Evolutionary conservation across 2,797 vertebrate species (phyloP).

Genomic region (Xiphophorus birchmanni): DNA sequence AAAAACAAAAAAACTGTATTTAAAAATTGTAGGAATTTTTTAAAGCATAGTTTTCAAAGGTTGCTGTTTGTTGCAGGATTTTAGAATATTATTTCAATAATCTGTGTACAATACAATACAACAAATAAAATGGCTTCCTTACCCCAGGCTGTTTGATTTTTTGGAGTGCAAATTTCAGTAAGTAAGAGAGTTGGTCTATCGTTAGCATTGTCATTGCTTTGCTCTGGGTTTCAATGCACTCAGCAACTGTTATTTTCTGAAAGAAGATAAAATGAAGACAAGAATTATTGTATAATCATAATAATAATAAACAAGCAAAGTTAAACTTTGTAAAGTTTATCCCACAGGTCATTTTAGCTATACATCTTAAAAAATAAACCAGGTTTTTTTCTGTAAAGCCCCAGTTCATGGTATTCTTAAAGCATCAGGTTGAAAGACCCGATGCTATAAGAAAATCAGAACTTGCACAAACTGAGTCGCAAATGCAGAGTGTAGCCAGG

Average conservation of each 20-base stretch:
- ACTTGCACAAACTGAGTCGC: neutral
- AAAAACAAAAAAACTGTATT: neutral
- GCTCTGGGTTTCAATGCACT: slow-evolving; percentile 99
- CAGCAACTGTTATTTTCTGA: slow-evolving; percentile 98
- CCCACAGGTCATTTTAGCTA: neutral
- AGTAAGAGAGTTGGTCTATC: slow-evolving; percentile 95
- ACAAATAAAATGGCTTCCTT: slow-evolving; percentile 63
- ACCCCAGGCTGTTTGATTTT: slow-evolving; percentile 99
- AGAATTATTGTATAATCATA: neutral
- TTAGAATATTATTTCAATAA: slow-evolving; percentile 15
- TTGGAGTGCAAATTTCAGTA: slow-evolving; percentile 99
- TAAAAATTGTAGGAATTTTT: neutral
- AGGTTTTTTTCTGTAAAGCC: neutral
- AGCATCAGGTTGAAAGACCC: neutral
- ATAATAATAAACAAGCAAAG: neutral
- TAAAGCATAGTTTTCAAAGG: neutral
- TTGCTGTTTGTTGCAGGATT: neutral
- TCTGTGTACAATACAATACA: neutral
- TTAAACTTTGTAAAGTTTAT: slow-evolving; percentile 5
- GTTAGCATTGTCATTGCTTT: slow-evolving; percentile 99
- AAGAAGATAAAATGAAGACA: slow-evolving; percentile 53
- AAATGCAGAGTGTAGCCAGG: neutral
- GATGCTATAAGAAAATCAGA: neutral
- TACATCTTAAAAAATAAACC: neutral
- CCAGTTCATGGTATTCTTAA: neutral